Evolutionary conservation across 2,888 invertebrate genomes (phyloP).

Genomic region (Lepas anatifera): DNA sequence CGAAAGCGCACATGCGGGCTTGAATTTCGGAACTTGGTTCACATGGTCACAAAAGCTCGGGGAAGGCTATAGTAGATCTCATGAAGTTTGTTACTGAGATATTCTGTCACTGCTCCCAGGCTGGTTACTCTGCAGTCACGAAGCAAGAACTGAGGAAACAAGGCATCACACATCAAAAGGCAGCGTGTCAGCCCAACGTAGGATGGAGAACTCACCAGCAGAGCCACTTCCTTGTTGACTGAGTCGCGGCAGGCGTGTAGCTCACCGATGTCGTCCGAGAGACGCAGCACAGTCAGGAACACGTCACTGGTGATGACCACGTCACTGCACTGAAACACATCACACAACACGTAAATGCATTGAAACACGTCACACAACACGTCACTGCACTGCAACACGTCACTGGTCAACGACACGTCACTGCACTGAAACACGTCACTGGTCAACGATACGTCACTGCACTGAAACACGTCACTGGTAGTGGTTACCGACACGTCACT

Average conservation of each 20-base stretch:
- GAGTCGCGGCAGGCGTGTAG: slow-evolving; percentile 64
- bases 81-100: too few relatives aligned
- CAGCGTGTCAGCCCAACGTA: neutral
- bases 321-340: slow-evolving; percentile 57
- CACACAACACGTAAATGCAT: neutral
- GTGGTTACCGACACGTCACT: slow-evolving; percentile 59
- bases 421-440: slow-evolving; percentile 51
- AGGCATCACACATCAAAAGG: too few relatives aligned
- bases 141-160: too few relatives aligned
- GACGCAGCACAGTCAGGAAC: slow-evolving; percentile 67
- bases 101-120: too few relatives aligned
- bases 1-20: too few relatives aligned
- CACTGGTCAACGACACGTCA: slow-evolving; percentile 61
- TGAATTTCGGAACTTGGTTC: too few relatives aligned
- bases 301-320: slow-evolving; percentile 63
- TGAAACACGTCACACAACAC: neutral
- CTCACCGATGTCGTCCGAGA: slow-evolving; percentile 68
- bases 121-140: too few relatives aligned
- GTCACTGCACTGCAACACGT: slow-evolving; percentile 65
- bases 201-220: slow-evolving; percentile 27
- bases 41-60: too few relatives aligned
- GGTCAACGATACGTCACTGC: neutral
- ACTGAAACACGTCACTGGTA: slow-evolving; percentile 62
- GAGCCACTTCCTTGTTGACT: slow-evolving; percentile 62
- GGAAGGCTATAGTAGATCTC: too few relatives aligned